Percentiles rank a stretch among this genome's conserved stretches.
These are phyloP conservation scores for Spodoptera exigua DNA, from an alignment of 2,888 invertebrate genomes.

Conservation along the genomic window DNA sequence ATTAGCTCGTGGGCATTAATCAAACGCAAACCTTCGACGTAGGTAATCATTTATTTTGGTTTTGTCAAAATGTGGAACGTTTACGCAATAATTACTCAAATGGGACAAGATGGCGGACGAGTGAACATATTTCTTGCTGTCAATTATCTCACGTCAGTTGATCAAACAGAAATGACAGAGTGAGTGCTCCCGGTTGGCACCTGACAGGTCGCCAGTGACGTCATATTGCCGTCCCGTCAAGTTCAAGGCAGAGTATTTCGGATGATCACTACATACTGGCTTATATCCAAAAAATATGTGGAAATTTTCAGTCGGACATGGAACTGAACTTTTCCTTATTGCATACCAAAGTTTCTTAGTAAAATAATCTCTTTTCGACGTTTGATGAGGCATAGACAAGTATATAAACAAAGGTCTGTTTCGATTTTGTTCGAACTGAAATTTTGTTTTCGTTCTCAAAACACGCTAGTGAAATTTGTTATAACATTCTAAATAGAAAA, in stretches of 20 bases:
- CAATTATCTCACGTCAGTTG: constrained; percentile 57
- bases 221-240: constrained; percentile 70
- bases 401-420: too few relatives aligned
- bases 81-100: constrained; percentile 33
- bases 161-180: constrained; percentile 54
- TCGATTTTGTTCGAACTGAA: too few relatives aligned
- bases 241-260: constrained; percentile 79
- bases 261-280: constrained; percentile 72
- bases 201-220: constrained; percentile 61
- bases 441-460: too few relatives aligned
- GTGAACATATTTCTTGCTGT: constrained; percentile 49
- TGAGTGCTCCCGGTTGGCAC: constrained; percentile 47
- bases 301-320: constrained; percentile 63
- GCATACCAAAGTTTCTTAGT: neutral
- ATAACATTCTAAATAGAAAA: too few relatives aligned
- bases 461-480: too few relatives aligned
- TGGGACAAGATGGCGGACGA: constrained; percentile 5
- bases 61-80: constrained; percentile 6
- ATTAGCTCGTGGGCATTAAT: constrained; percentile 9
- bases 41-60: constrained; percentile 8
- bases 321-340: constrained; percentile 2
- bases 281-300: constrained; percentile 73
- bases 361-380: too few relatives aligned
- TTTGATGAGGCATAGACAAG: too few relatives aligned
- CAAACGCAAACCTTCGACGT: constrained; percentile 6